These are phyloP conservation scores for Zaprionus gabonicus DNA, from an alignment of 1,140 invertebrate species.

Conservation along the genomic window DNA sequence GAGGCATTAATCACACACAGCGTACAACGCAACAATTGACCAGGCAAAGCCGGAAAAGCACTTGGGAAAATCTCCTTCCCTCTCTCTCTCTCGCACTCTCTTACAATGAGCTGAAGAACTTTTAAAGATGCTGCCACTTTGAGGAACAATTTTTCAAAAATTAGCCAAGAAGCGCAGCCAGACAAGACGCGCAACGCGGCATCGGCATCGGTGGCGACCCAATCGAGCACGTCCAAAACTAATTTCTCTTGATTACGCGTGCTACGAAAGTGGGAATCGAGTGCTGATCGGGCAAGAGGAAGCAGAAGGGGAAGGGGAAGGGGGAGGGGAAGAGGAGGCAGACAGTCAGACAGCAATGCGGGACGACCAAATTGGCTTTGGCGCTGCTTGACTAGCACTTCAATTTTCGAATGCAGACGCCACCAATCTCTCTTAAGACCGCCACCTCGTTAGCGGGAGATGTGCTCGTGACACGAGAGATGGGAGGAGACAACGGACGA, in stretches of 20 bases:
- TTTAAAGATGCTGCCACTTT: slow-evolving; percentile 66
- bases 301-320: neutral
- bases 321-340: slow-evolving; percentile 11
- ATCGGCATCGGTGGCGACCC: slow-evolving; percentile 21
- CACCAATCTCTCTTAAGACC: neutral
- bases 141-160: slow-evolving; percentile 80
- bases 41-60: slow-evolving; percentile 42
- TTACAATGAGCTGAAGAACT: slow-evolving; percentile 36
- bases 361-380: slow-evolving; percentile 70
- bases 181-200: slow-evolving; percentile 22
- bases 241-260: slow-evolving; percentile 82
- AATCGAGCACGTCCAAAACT: slow-evolving; percentile 83
- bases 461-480: neutral
- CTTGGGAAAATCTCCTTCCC: slow-evolving; percentile 17
- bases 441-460: slow-evolving; percentile 8
- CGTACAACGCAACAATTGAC: slow-evolving; percentile 50
- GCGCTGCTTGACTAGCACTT: slow-evolving; percentile 48
- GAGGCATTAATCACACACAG: slow-evolving; percentile 68
- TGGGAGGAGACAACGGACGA: too few relatives aligned
- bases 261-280: neutral
- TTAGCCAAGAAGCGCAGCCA: slow-evolving; percentile 60
- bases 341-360: slow-evolving; percentile 36
- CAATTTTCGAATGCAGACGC: slow-evolving; percentile 43
- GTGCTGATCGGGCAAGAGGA: neutral
- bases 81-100: neutral